Evolutionary conservation across 2,888 invertebrate species (phyloP).

Genomic region (Mimas tiliae): DNA sequence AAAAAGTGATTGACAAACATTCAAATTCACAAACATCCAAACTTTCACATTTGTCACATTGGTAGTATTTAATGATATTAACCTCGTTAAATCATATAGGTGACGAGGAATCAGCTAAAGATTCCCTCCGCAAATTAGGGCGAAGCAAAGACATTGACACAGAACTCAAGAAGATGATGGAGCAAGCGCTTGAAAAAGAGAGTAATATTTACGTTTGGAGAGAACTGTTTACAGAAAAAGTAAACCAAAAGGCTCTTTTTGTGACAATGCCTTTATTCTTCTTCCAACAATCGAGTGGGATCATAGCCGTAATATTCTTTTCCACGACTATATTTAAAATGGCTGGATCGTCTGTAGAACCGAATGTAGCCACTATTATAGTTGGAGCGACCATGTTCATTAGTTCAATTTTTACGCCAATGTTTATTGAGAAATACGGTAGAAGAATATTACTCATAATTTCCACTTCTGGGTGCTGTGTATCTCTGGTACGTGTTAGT

Average conservation of each 20-base stretch:
- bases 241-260: constrained; percentile 49
- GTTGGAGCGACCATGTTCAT: constrained; percentile 46
- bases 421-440: constrained; percentile 54
- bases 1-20: too few relatives aligned
- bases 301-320: constrained; percentile 50
- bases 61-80: background rate
- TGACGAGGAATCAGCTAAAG: constrained; percentile 14
- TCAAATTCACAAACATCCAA: too few relatives aligned
- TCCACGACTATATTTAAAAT: constrained; percentile 53
- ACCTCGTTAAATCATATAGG: background rate
- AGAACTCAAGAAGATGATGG: constrained; percentile 22
- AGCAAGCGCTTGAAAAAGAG: background rate
- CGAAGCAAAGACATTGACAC: constrained; percentile 19
- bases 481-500: constrained; percentile 42
- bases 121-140: constrained; percentile 15
- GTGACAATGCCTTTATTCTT: constrained; percentile 48
- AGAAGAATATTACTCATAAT: constrained; percentile 49
- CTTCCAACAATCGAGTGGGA: constrained; percentile 53
- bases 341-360: constrained; percentile 50
- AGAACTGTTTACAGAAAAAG: constrained; percentile 37
- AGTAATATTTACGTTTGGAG: constrained; percentile 23
- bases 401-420: constrained; percentile 47
- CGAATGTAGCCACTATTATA: constrained; percentile 54
- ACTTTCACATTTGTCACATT: too few relatives aligned
- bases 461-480: constrained; percentile 47